These are phyloP conservation scores for Reinhardtius hippoglossoides DNA, from an alignment of 2,113 vertebrate species.

Conservation along the genomic window DNA sequence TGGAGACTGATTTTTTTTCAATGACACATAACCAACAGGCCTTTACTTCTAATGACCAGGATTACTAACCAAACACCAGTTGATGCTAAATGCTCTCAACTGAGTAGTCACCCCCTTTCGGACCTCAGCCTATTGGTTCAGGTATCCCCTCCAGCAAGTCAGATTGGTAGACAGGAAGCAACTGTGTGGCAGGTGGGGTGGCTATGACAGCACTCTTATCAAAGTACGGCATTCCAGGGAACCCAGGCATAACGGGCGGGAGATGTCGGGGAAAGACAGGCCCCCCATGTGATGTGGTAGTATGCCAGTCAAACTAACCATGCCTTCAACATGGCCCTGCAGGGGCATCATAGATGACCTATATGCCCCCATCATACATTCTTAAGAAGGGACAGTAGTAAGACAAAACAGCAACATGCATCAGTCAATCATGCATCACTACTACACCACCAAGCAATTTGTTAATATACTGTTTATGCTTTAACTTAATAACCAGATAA, in stretches of 20 bases:
- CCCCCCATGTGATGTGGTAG: conserved; percentile 91
- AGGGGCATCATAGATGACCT: conserved; percentile 90
- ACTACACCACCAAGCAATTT: conserved; percentile 52
- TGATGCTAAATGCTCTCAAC: conserved; percentile 42
- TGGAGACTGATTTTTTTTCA: not conserved
- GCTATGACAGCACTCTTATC: conserved; percentile 90
- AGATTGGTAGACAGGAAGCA: conserved; percentile 84
- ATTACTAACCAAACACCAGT: conserved; percentile 14
- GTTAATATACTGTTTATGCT: conserved; percentile 14
- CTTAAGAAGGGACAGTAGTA: conserved; percentile 78
- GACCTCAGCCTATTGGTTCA: conserved; percentile 78
- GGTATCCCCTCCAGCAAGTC: conserved; percentile 83
- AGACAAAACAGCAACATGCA: conserved; percentile 94
- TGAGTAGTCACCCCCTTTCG: conserved; percentile 33
- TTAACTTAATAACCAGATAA: not conserved
- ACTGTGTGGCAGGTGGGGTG: conserved; percentile 76
- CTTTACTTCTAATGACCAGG: conserved; percentile 15
- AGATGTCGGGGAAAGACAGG: conserved; percentile 90
- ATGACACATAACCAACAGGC: not conserved
- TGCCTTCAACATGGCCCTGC: conserved; percentile 91
- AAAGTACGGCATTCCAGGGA: conserved; percentile 89
- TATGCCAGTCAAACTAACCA: conserved; percentile 96
- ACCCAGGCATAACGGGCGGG: conserved; percentile 89
- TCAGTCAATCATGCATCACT: conserved; percentile 86
- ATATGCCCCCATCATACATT: conserved; percentile 96